Conservation (phyloP, 2,113 vertebrate species). For the Sylvietta virens region DNA sequence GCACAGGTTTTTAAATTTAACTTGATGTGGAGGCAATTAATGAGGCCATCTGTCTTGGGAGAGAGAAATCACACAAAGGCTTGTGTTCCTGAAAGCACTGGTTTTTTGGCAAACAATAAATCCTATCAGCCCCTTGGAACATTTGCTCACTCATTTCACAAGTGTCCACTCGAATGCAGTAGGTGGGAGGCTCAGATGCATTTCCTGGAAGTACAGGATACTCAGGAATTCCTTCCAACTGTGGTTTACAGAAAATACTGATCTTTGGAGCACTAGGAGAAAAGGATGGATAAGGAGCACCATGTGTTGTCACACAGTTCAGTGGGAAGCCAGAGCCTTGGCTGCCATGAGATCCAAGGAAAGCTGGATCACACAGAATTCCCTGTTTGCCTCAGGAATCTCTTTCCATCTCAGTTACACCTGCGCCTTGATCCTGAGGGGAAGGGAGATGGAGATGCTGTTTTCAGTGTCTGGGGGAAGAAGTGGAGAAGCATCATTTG, state of each 20-base stretch:
- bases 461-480: background rate
- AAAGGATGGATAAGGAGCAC: background rate
- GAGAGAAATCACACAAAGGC: constrained; percentile 67
- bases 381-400: background rate
- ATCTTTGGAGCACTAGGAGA: background rate
- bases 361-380: background rate
- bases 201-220: constrained; percentile 11
- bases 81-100: constrained; percentile 47
- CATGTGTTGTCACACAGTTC: background rate
- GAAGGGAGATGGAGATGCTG: background rate
- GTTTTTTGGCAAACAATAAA: constrained; percentile 63
- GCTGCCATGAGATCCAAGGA: background rate
- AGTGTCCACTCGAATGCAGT: constrained; percentile 12
- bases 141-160: constrained; percentile 4
- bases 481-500: background rate
- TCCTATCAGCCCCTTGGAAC: constrained; percentile 7
- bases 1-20: constrained; percentile 73
- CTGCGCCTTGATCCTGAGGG: background rate
- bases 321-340: background rate
- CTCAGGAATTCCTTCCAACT: constrained; percentile 10
- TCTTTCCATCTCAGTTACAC: background rate
- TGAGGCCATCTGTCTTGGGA: constrained; percentile 80
- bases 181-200: constrained; percentile 40
- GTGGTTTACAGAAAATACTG: constrained; percentile 46
- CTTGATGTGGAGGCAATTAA: constrained; percentile 79